Conservation (phyloP, 1,140 invertebrate genomes). For the Parapsyche elsis region DNA sequence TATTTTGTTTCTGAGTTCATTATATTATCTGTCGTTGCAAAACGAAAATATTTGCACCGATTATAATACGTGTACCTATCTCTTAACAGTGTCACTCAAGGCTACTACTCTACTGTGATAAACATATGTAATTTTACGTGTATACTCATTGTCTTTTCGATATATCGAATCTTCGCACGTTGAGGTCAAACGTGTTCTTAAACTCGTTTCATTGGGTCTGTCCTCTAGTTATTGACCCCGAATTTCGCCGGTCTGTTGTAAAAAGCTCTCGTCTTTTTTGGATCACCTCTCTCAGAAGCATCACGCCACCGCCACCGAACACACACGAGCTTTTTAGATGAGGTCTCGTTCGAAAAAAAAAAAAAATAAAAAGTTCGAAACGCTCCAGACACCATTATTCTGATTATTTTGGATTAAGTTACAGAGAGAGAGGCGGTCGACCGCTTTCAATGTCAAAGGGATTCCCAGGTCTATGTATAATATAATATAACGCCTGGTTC, state of each 20-base stretch:
- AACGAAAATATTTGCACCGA: conserved; percentile 13
- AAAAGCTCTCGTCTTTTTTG: conserved; percentile 29
- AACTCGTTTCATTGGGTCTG: conserved; percentile 48
- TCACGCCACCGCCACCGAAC: neutral
- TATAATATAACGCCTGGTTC: no score
- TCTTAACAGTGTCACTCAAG: no score
- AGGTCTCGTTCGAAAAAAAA: conserved; percentile 19
- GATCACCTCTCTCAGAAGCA: conserved; percentile 42
- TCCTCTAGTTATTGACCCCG: conserved; percentile 56
- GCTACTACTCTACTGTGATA: no score
- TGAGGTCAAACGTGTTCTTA: conserved; percentile 21
- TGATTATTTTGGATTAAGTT: conserved; percentile 33
- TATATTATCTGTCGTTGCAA: neutral
- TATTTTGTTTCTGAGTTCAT: neutral
- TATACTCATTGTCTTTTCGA: no score
- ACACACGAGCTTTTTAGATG: conserved; percentile 21
- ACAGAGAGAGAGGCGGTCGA: conserved; percentile 1
- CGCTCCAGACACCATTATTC: conserved; percentile 38
- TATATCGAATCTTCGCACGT: neutral
- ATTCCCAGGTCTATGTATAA: neutral
- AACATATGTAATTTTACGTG: no score
- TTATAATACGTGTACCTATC: neutral
- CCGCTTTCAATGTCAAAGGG: neutral
- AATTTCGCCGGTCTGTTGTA: conserved; percentile 43
- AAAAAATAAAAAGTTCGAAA: no score